Evolutionary conservation across 2,113 vertebrate genomes (phyloP).

Genomic region (Papio anubis): DNA sequence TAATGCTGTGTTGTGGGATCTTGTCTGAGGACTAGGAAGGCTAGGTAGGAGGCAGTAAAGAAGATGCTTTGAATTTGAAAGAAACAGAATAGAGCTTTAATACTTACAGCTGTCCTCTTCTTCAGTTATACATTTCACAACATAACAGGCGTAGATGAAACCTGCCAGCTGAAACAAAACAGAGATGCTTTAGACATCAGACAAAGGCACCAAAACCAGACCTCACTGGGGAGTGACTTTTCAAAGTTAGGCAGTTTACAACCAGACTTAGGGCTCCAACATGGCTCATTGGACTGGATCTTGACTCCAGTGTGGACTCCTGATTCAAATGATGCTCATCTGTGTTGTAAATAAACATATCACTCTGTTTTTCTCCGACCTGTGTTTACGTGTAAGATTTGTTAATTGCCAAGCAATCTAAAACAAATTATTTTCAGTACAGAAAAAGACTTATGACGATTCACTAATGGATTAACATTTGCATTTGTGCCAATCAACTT

Average conservation of each 20-base stretch:
- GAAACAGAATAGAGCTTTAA: constrained; percentile 79
- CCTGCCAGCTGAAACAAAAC: constrained; percentile 94
- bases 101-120: constrained; percentile 99
- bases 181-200: constrained; percentile 78
- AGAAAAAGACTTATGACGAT: background rate
- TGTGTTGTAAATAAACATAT: background rate
- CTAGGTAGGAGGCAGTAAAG: constrained; percentile 3
- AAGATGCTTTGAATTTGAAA: constrained; percentile 69
- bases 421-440: background rate
- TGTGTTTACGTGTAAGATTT: background rate
- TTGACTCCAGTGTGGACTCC: background rate
- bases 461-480: constrained; percentile 33
- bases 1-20: constrained; percentile 49
- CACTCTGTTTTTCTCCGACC: background rate
- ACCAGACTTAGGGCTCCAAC: background rate
- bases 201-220: constrained; percentile 11
- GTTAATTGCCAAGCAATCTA: constrained; percentile 28
- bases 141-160: constrained; percentile 99
- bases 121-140: constrained; percentile 99
- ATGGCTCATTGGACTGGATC: background rate
- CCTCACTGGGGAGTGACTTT: background rate
- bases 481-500: constrained; percentile 16
- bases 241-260: background rate
- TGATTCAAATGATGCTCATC: background rate
- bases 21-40: constrained; percentile 49